Base-by-base conservation (phyloP, 2,888 invertebrate species). In the Hypolimnas misippus region DNA sequence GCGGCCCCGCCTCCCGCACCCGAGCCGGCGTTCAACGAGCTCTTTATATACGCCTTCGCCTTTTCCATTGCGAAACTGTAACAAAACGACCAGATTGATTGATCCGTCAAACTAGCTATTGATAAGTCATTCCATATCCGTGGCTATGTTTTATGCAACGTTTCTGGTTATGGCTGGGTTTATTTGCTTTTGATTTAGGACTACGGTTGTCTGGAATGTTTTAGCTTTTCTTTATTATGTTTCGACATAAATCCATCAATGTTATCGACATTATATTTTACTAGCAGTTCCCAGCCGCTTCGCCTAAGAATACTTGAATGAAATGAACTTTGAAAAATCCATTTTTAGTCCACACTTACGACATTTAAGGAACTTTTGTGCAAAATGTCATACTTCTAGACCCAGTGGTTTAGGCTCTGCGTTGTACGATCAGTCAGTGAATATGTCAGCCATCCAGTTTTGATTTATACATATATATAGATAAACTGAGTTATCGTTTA, bases 1-100 rank as follows among this genome's bases (percentile, higher is more conserved):
- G 71, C 66, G 55, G 63, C 60, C 70, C 70, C 62, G 62, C 62
- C 67, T 82, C 90, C 73, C 89, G 91, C 69, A 94, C 79, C 77
- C 93, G 83, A 81, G 74, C 85, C 84, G 74, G 93, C 93, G 84
- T 93, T 93, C 79, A 94, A 92, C 89, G 95, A 95, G 87, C 94
- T 95, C 88, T 95, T 95, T 85, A 95, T 94, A 80, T 95, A 95
- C 71, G 95, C 94, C 91, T 95, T 95, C 80, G 94, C 94, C 84
- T 94, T 94, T 92, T 94, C 94, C 94, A 94, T 94, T 73, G 73
- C 74, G 70, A 69, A 72, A 70, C 76, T 75, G 73, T 10, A 73
- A 70, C 69, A 69, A 70, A 29, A 29, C n/a, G 25, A 21, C n/a
- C 14, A 14, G 3, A 25, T 7, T 14, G 14, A 25, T n/a, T 49